Percentiles rank a stretch among this genome's conserved stretches.
phyloP scores from a whole-genome alignment of 2,797 vertebrate species.

The Coregonus ussuriensis region DNA sequence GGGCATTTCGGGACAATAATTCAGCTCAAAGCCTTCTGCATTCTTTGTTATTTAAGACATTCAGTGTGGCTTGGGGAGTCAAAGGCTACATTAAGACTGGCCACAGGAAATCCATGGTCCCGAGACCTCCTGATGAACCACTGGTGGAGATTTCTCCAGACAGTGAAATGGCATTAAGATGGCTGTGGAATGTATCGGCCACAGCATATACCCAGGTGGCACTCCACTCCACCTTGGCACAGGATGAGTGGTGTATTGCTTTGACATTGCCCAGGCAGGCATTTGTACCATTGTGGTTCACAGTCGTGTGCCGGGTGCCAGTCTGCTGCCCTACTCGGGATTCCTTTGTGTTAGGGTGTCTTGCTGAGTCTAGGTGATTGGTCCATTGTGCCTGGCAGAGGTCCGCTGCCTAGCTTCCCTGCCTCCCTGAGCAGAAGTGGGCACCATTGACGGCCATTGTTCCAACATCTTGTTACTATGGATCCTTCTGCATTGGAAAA shows the following conservation, averaged over 20 bases:
- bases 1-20: conserved; percentile 7
- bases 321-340: no score
- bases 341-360: background rate
- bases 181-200: conserved; percentile 35
- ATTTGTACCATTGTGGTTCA: background rate
- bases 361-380: background rate
- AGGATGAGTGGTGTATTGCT: background rate
- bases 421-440: background rate
- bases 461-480: background rate
- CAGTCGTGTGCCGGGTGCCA: background rate
- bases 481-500: background rate
- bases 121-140: conserved; percentile 50
- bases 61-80: conserved; percentile 48
- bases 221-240: background rate
- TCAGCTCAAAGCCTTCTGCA: background rate
- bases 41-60: conserved; percentile 33
- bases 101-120: conserved; percentile 50
- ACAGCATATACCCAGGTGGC: background rate
- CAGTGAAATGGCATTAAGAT: conserved; percentile 36
- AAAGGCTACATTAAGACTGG: conserved; percentile 49
- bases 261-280: background rate
- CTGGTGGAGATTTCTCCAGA: conserved; percentile 49
- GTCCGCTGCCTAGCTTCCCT: background rate
- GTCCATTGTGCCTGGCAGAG: background rate
- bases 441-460: background rate